Conservation (phyloP, 2,888 invertebrate species). For the Conistra vaccinii region DNA sequence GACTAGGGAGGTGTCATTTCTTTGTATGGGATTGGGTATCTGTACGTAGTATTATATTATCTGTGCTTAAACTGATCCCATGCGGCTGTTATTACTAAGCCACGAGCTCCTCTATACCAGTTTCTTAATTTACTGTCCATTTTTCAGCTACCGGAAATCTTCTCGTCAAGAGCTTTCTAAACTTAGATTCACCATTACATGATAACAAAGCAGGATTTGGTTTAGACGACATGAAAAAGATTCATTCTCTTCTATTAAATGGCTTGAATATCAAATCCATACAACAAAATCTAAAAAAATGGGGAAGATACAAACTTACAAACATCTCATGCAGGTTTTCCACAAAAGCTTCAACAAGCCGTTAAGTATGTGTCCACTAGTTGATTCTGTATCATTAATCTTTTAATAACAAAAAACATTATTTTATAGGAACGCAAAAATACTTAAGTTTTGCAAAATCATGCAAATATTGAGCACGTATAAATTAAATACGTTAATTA, state of each 20-base stretch:
- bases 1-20: too few species aligned
- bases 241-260: neutral
- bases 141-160: neutral
- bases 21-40: too few species aligned
- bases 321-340: conserved; percentile 50
- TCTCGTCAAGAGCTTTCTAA: neutral
- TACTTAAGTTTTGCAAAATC: conserved; percentile 33
- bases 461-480: conserved; percentile 60
- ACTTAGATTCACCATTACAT: neutral
- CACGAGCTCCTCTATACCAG: too few species aligned
- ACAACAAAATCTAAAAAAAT: neutral
- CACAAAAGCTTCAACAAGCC: conserved; percentile 38
- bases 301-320: neutral
- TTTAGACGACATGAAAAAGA: neutral
- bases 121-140: neutral
- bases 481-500: conserved; percentile 39
- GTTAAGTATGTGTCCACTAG: conserved; percentile 63
- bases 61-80: too few species aligned
- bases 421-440: conserved; percentile 54
- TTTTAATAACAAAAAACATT: conserved; percentile 15
- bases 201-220: neutral
- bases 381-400: conserved; percentile 21
- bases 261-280: neutral
- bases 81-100: too few species aligned
- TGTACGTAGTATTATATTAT: too few species aligned